A percentile compares a stretch with the other conserved stretches of the same genome.
Evolutionary conservation across 2,797 vertebrate genomes (phyloP).

Genomic region (Petrocephalus schoutedeni): DNA sequence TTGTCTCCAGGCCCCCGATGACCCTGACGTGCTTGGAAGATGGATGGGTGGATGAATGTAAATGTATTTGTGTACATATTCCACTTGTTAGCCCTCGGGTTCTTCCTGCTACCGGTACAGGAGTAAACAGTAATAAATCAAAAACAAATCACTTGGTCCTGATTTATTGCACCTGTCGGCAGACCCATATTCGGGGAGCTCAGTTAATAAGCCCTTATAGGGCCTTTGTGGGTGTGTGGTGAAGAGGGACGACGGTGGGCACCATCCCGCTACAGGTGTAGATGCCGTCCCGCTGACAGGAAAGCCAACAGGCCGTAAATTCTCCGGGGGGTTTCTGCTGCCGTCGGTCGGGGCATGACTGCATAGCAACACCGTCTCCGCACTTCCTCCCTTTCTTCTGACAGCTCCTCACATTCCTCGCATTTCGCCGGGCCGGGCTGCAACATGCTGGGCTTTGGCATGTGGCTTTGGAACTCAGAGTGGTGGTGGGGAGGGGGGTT

Average conservation of each 20-base stretch:
- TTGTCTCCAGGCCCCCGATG: not conserved
- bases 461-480: constrained; percentile 35
- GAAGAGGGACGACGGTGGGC: not conserved
- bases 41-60: not conserved
- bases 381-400: not conserved
- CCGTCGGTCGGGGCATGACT: not conserved
- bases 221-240: not conserved
- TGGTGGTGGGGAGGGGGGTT: not conserved
- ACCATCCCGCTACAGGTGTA: not conserved
- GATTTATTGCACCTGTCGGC: constrained; percentile 16
- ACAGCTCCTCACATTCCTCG: constrained; percentile 41
- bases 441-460: constrained; percentile 40
- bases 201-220: not conserved
- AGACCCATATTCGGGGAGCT: not conserved
- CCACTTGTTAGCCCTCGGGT: constrained; percentile 24
- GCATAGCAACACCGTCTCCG: constrained; percentile 9
- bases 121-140: constrained; percentile 27
- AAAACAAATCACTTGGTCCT: constrained; percentile 28
- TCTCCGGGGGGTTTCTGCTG: not conserved
- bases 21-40: not conserved
- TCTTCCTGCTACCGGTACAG: constrained; percentile 21
- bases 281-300: not conserved
- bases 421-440: constrained; percentile 39
- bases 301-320: not conserved
- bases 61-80: constrained; percentile 1